These are phyloP conservation scores for Cosmorhoe ocellata DNA, from an alignment of 2,888 invertebrate species.

Conservation along the genomic window DNA sequence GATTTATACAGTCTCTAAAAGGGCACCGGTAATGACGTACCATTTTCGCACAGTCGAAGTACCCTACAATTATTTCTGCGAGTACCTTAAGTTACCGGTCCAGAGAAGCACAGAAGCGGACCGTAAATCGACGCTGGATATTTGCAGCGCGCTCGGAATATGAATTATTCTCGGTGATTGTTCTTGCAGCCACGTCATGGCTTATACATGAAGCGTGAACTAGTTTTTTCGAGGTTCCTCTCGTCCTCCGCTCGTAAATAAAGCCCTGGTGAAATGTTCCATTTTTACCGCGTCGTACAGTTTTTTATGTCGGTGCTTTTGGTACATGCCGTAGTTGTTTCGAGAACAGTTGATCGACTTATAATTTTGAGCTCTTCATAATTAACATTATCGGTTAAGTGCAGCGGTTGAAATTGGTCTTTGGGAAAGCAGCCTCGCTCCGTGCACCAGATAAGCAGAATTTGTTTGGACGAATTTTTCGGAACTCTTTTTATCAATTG, in stretches of 20 bases:
- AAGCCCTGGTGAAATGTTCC: slow-evolving; percentile 65
- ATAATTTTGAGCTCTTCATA: slow-evolving; percentile 57
- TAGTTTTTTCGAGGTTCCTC: slow-evolving; percentile 70
- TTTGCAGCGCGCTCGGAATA: slow-evolving; percentile 80
- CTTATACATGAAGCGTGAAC: slow-evolving; percentile 82
- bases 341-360: slow-evolving; percentile 47
- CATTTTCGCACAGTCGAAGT: slow-evolving; percentile 77
- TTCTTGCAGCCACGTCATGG: slow-evolving; percentile 78
- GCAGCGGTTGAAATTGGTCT: slow-evolving; percentile 54
- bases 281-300: slow-evolving; percentile 52
- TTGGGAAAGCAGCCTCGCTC: slow-evolving; percentile 55
- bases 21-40: slow-evolving; percentile 77
- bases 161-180: slow-evolving; percentile 81
- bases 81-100: slow-evolving; percentile 74
- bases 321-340: slow-evolving; percentile 27
- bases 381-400: slow-evolving; percentile 63
- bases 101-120: slow-evolving; percentile 64
- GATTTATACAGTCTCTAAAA: slow-evolving; percentile 73
- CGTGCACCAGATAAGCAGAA: slow-evolving; percentile 70
- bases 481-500: slow-evolving; percentile 78
- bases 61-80: slow-evolving; percentile 80
- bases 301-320: slow-evolving; percentile 45
- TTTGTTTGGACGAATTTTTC: slow-evolving; percentile 74
- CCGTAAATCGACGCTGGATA: slow-evolving; percentile 74
- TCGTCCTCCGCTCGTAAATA: slow-evolving; percentile 61